Evolutionary conservation across 1,140 invertebrate species (phyloP), one percentile per base, ranked within the genome.

Genomic region (Cotesia vestalis): DNA sequence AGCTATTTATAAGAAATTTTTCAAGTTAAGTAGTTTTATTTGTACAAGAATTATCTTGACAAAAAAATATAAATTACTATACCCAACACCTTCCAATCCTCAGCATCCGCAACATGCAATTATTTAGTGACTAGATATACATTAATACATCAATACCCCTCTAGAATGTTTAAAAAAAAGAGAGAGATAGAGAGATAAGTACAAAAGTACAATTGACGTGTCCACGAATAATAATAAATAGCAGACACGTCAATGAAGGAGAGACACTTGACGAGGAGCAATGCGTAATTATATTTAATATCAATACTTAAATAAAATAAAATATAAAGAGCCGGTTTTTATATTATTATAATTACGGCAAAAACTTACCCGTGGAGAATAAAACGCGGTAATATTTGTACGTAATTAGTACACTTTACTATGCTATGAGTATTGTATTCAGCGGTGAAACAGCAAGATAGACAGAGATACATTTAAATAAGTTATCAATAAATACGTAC

Each of bases 401-500:
- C 17, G 53, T 35, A 78, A 71, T 75, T 73, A 75, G 71, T 60
- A 71, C 60, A 59, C 57, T 76, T 55, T 34, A 34, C n/a, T 38
- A 60, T 14, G 55, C 57, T 59, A 55, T 55, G 53, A 59, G 20
- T 34, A 9, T 59, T 34, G 57, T 20, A 27, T 9, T 20, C 6
- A 59, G 17, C 20, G 57, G 17, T 20, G 57, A 59, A 46, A 11
- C 55, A 66, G 52, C 64, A 62, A 38, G 59, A 59, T 8, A 69
- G n/a, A 55, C 9, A 17, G 59, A 64, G 70, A 64, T 20, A 72
- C 69, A 68, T 69, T 69, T 74, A 17, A 36, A 63, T 51, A 52
- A 78, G 71, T 69, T 72, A 76, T 60, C 61, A 63, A 36, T 70
- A 66, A 83, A 74, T 71, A 92, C 94, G 93, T 92, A 96, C 95